These are phyloP conservation scores for Megaceryle torquata DNA, from an alignment of 2,113 vertebrate species.

Conservation along the genomic window DNA sequence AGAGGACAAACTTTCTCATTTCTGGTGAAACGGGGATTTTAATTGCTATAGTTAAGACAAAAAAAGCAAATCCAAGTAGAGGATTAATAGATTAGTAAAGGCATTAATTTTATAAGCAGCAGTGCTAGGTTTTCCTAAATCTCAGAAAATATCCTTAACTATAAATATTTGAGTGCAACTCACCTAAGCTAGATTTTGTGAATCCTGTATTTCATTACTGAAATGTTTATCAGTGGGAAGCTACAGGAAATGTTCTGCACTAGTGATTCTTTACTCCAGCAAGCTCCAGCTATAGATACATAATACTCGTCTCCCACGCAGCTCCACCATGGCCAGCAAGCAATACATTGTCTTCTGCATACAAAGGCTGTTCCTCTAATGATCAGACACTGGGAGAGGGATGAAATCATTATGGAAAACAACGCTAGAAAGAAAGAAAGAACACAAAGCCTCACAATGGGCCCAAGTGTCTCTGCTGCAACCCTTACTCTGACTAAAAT, in stretches of 20 bases:
- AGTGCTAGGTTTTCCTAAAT: not conserved
- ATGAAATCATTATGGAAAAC: slow-evolving; percentile 33
- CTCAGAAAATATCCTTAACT: not conserved
- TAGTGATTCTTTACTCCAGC: not conserved
- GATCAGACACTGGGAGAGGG: not conserved
- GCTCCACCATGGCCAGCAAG: not conserved
- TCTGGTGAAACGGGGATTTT: not conserved
- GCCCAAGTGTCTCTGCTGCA: not conserved
- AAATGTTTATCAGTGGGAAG: not conserved
- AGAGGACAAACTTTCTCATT: not conserved
- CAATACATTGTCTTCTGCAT: slow-evolving; percentile 20
- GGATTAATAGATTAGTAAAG: not conserved
- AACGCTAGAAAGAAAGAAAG: not conserved
- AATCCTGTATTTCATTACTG: not conserved
- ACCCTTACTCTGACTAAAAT: not conserved
- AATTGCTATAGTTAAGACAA: not conserved
- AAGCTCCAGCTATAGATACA: not conserved
- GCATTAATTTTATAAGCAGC: not conserved
- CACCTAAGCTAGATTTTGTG: not conserved
- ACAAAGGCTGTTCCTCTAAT: slow-evolving; percentile 11
- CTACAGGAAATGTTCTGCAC: not conserved
- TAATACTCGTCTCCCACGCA: not conserved
- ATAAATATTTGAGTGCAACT: not conserved
- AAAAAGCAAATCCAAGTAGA: not conserved
- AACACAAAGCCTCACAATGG: not conserved